phyloP scores from a whole-genome alignment of 2,888 invertebrate genomes.

The Resseliella maxima region DNA sequence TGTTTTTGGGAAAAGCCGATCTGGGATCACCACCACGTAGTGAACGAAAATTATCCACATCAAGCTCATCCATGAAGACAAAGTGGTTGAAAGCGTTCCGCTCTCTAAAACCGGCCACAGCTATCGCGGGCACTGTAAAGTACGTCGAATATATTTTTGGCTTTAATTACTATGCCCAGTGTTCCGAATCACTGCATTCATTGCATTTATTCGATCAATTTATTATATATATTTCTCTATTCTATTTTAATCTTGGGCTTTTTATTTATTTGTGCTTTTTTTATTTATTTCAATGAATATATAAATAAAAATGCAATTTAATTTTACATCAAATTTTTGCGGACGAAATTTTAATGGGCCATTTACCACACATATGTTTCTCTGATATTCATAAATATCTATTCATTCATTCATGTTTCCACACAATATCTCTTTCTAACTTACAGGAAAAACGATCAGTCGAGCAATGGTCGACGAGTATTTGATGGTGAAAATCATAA shows the following conservation, averaged over 20 bases:
- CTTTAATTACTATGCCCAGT: background rate
- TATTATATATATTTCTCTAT: background rate
- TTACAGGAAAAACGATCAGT: constrained; percentile 78
- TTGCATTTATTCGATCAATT: background rate
- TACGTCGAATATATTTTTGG: constrained; percentile 67
- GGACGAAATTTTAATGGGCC: too few relatives aligned
- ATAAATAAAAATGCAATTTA: too few relatives aligned
- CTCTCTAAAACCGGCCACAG: constrained; percentile 86
- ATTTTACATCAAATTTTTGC: background rate
- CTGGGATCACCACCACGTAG: constrained; percentile 73
- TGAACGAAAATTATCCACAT: constrained; percentile 87
- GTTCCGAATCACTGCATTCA: background rate
- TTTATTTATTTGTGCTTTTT: constrained; percentile 1
- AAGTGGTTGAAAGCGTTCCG: constrained; percentile 98
- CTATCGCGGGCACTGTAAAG: constrained; percentile 73
- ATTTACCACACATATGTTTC: constrained; percentile 60
- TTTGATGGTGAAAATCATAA: constrained; percentile 73
- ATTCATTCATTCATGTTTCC: too few relatives aligned
- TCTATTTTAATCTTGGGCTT: background rate
- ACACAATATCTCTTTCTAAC: too few relatives aligned
- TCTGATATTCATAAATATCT: too few relatives aligned
- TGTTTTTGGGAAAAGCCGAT: constrained; percentile 82
- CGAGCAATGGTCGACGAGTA: constrained; percentile 61
- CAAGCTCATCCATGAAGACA: constrained; percentile 92
- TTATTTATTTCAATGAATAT: background rate